Conservation (phyloP, 2,113 vertebrate species). For the Smithornis capensis region DNA sequence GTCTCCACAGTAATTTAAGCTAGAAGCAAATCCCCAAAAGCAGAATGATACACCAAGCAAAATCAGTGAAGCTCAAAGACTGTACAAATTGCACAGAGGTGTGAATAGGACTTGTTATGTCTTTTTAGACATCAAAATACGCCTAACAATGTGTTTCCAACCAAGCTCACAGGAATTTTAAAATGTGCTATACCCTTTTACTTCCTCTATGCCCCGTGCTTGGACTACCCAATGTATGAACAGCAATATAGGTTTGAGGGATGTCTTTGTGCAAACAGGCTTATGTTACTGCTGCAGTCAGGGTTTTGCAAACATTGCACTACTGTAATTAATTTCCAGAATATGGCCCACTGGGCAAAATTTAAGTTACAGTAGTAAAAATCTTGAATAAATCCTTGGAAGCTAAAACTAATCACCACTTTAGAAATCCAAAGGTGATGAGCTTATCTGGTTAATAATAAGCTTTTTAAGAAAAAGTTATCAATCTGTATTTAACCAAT, state of each 20-base stretch:
- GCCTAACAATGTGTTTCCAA: conserved; percentile 25
- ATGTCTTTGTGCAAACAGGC: not conserved
- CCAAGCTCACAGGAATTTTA: conserved; percentile 11
- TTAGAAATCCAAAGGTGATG: conserved; percentile 27
- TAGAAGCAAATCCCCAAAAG: conserved; percentile 22
- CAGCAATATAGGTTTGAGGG: not conserved
- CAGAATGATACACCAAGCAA: conserved; percentile 11
- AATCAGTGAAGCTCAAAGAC: conserved; percentile 38
- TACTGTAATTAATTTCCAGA: conserved; percentile 8
- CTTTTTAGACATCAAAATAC: conserved; percentile 38
- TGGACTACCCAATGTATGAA: not conserved
- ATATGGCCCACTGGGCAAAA: conserved; percentile 9
- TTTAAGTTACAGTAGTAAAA: not conserved
- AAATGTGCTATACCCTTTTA: not conserved
- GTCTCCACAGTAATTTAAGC: conserved; percentile 16
- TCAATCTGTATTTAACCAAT: conserved; percentile 29
- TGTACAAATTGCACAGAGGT: conserved; percentile 30
- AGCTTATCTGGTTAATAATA: conserved; percentile 15
- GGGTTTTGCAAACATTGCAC: not conserved
- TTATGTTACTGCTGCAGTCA: not conserved
- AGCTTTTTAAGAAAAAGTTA: conserved; percentile 44
- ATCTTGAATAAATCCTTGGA: conserved; percentile 27
- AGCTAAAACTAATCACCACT: conserved; percentile 33
- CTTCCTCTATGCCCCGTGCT: not conserved
- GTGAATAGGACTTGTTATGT: conserved; percentile 20